Percentiles rank a stretch among this genome's conserved stretches.
These are phyloP conservation scores for Idaea biselata DNA, from an alignment of 2,888 invertebrate genomes.

Conservation along the genomic window DNA sequence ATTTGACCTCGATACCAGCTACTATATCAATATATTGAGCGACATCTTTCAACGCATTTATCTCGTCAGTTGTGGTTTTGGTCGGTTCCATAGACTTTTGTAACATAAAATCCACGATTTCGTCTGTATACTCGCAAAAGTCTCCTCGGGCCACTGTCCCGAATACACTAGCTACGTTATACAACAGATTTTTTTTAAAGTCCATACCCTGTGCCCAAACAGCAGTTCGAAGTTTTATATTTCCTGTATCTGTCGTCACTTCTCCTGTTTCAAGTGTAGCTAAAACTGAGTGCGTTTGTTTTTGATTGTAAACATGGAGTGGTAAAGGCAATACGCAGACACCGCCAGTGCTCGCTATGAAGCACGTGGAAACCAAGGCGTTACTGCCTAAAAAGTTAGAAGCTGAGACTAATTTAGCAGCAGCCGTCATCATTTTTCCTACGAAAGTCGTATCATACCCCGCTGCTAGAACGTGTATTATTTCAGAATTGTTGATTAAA, in stretches of 20 bases:
- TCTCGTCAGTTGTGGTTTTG: constrained; percentile 43
- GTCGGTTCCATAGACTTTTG: constrained; percentile 46
- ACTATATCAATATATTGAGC: constrained; percentile 54
- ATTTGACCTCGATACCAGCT: constrained; percentile 50
- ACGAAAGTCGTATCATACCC: constrained; percentile 60
- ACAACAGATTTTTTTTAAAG: constrained; percentile 57
- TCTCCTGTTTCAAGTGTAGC: constrained; percentile 58
- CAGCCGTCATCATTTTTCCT: constrained; percentile 56
- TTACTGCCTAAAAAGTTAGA: constrained; percentile 48
- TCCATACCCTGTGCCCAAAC: constrained; percentile 70
- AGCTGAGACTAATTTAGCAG: constrained; percentile 53
- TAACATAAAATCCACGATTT: constrained; percentile 55
- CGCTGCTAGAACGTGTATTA: constrained; percentile 59
- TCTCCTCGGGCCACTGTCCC: constrained; percentile 64
- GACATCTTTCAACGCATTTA: constrained; percentile 48
- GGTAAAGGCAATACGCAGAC: constrained; percentile 61
- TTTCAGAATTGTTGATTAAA: constrained; percentile 42
- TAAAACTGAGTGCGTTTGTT: constrained; percentile 48
- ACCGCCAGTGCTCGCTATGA: constrained; percentile 59
- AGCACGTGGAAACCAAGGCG: constrained; percentile 40
- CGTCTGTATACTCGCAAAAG: constrained; percentile 54
- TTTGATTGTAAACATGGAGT: constrained; percentile 61
- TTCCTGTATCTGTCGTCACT: constrained; percentile 42
- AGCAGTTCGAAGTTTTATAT: constrained; percentile 50
- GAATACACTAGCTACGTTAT: constrained; percentile 62